phyloP scores from a whole-genome alignment of 2,888 invertebrate genomes.

The Xiphydria camelus region DNA sequence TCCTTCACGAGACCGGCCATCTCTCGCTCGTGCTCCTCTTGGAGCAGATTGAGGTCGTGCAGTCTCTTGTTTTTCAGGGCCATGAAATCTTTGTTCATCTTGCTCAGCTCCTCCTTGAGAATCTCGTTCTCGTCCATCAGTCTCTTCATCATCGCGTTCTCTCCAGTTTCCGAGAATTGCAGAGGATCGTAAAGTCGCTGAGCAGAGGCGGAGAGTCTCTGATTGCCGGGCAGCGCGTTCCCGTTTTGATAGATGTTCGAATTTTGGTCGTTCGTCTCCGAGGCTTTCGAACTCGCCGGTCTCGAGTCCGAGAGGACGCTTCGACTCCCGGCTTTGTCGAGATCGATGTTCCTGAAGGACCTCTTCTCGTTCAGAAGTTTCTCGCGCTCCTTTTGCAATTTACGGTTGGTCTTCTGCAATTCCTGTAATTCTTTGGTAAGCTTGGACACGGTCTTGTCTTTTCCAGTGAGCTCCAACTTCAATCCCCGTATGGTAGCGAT shows the following conservation, averaged over 20 bases:
- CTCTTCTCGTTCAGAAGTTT: conserved; percentile 54
- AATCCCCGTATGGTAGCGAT: conserved; percentile 79
- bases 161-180: conserved; percentile 52
- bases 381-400: conserved; percentile 77
- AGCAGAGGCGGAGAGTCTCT: conserved; percentile 39
- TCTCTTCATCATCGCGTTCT: conserved; percentile 60
- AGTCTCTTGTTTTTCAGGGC: conserved; percentile 75
- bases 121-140: conserved; percentile 62
- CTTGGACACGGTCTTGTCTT: conserved; percentile 73
- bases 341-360: conserved; percentile 25
- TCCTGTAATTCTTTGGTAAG: conserved; percentile 78
- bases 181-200: conserved; percentile 53
- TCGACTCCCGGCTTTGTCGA: conserved; percentile 28
- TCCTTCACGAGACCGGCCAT: conserved; percentile 55
- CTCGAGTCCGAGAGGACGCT: conserved; percentile 33
- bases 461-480: conserved; percentile 72
- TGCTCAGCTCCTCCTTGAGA: conserved; percentile 68
- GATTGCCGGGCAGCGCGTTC: conserved; percentile 33
- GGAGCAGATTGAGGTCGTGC: conserved; percentile 73
- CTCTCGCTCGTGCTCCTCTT: conserved; percentile 57
- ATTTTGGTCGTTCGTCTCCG: conserved; percentile 52
- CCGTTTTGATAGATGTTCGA: conserved; percentile 52
- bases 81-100: conserved; percentile 77
- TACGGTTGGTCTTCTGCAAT: conserved; percentile 72
- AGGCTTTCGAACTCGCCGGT: conserved; percentile 47